A percentile compares a stretch with the other conserved stretches of the same genome.
These are phyloP conservation scores for Brachyhypopomus occidentalis DNA, from an alignment of 2,113 vertebrate genomes.

Conservation along the genomic window DNA sequence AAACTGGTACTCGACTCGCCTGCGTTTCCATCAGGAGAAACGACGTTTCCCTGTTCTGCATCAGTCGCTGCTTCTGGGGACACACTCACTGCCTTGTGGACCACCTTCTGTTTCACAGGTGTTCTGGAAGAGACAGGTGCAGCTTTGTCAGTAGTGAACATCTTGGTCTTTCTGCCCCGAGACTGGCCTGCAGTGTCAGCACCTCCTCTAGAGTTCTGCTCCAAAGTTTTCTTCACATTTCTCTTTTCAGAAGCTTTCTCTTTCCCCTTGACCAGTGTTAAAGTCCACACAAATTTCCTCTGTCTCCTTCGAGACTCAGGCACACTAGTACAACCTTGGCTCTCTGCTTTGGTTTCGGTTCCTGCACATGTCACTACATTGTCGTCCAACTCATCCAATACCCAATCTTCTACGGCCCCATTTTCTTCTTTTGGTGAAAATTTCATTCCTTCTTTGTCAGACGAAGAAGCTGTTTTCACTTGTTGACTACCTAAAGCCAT, in stretches of 20 bases:
- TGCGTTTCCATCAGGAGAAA: conserved; percentile 56
- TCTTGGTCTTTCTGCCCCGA: not conserved
- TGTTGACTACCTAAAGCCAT: conserved; percentile 16
- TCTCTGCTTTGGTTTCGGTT: not conserved
- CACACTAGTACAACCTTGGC: conserved; percentile 34
- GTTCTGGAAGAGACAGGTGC: conserved; percentile 41
- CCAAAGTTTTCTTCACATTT: conserved; percentile 42
- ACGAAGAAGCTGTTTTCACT: conserved; percentile 25
- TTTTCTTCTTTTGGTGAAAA: conserved; percentile 19
- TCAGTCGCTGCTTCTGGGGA: conserved; percentile 63
- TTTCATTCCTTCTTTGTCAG: conserved; percentile 1
- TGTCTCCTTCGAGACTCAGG: conserved; percentile 55
- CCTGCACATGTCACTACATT: not conserved
- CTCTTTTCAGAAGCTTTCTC: conserved; percentile 47
- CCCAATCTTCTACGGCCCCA: not conserved
- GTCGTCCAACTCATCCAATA: not conserved
- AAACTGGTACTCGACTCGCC: conserved; percentile 18
- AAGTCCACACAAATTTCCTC: conserved; percentile 47
- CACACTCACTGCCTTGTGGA: conserved; percentile 39
- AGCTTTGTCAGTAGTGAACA: conserved; percentile 39
- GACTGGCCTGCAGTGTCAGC: not conserved
- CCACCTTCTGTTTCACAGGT: conserved; percentile 53
- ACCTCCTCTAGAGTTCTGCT: not conserved
- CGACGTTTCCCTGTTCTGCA: conserved; percentile 53
- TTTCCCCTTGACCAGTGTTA: conserved; percentile 52